Percentiles rank a stretch among this genome's conserved stretches.
Evolutionary conservation across 2,888 invertebrate genomes (phyloP).

Genomic region (Tenthredo scrophulariae): DNA sequence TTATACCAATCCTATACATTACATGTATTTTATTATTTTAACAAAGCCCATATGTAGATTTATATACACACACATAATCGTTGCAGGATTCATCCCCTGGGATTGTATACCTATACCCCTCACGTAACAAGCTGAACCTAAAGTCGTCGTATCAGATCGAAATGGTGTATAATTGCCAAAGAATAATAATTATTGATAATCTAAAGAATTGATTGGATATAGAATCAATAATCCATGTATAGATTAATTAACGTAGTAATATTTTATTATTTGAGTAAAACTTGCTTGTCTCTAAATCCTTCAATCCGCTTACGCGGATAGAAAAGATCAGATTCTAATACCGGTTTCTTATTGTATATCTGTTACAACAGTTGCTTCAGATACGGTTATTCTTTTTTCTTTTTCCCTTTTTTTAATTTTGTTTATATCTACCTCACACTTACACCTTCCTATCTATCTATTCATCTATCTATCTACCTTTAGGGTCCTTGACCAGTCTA

Average conservation of each 20-base stretch:
- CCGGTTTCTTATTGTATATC: not conserved
- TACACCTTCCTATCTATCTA: not conserved
- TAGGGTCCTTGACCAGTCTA: constrained; percentile 18
- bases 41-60: not conserved
- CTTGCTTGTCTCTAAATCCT: not conserved
- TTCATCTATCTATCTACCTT: not conserved
- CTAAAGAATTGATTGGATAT: not conserved
- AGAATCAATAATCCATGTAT: not conserved
- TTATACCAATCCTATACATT: not conserved
- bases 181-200: not conserved
- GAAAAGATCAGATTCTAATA: constrained; percentile 13
- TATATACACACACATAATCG: not conserved
- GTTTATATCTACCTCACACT: not conserved
- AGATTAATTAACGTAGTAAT: not conserved
- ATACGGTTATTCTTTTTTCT: not conserved
- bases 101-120: not conserved
- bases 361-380: constrained; percentile 15
- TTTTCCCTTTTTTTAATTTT: not conserved
- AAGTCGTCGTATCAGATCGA: constrained; percentile 22
- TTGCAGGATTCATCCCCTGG: constrained; percentile 13
- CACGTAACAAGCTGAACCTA: not conserved
- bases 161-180: constrained; percentile 3
- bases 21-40: not conserved
- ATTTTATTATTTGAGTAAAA: not conserved
- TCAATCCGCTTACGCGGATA: not conserved